Base-by-base conservation (phyloP, 1,140 invertebrate species). In the Magallana ariakensis region DNA sequence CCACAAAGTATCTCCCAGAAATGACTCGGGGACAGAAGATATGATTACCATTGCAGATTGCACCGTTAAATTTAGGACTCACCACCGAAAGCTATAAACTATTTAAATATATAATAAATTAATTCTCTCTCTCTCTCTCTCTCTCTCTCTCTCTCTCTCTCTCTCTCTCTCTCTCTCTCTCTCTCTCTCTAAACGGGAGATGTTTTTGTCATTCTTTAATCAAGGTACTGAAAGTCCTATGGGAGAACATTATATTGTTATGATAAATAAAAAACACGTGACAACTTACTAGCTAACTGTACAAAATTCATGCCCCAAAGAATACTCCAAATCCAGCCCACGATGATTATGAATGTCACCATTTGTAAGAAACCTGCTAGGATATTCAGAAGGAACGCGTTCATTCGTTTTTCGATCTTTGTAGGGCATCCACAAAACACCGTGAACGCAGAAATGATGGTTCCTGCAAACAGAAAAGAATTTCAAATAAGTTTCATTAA, bases 261-360 rank as follows among this genome's bases (percentile, higher is more conserved):
- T 46, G 2, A 46, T 46, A 46, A 46, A 46, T 4, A 33, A 46
- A 46, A 46, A 46, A 2, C 33, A 5, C 5, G 33, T 46, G 33
- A 4, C 33, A 46, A 91, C 94, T 94, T 92, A 95, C 95, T 92
- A 87, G 95, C 91, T 87, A 95, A 91, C 84, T 95, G 95, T 57
- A 96, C 93, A 89, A 95, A 95, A 80, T 94, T 95, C 90, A 95
- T 95, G 7, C 95, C 95, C 94, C 95, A 95, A 80, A 95, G 91
- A 85, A 96, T 95, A 87, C 94, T 95, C 95, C 95, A 96, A 46
- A 96, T 95, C 95, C 95, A 96, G 13, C 95, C 95, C 19, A 96
- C 92, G 11, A 96, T 95, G 54, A 95, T 87, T 53, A 95, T 90
- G 66, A 95, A 94, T 4, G 95, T 95, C 22, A 95, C 83, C 85